These are phyloP conservation scores for Leptodirus hochenwartii DNA, from an alignment of 2,888 invertebrate species.

Conservation along the genomic window DNA sequence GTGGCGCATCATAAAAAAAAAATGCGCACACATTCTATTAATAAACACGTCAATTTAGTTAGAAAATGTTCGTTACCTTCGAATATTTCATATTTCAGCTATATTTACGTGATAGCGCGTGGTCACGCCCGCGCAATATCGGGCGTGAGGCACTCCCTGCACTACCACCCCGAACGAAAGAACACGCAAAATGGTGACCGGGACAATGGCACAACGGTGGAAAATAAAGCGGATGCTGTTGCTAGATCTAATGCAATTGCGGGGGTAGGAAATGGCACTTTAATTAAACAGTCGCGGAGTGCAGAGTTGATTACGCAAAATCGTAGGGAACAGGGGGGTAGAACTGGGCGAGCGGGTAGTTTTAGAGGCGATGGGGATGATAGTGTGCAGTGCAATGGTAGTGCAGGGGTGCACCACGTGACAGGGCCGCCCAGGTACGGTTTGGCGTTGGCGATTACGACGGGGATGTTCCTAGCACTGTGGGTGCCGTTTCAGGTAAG, in stretches of 20 bases:
- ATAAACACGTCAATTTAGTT: no score
- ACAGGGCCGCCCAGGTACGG: constrained; percentile 32
- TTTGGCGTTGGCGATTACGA: constrained; percentile 40
- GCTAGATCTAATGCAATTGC: no score
- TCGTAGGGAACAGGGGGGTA: not conserved
- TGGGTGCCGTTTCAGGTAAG: constrained; percentile 44
- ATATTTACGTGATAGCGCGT: constrained; percentile 42
- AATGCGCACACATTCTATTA: no score
- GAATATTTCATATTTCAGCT: no score
- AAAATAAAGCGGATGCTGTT: no score
- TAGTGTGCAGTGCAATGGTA: not conserved
- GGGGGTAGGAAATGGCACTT: no score
- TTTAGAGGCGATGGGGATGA: no score
- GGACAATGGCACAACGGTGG: no score
- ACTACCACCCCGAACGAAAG: constrained; percentile 18
- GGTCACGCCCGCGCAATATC: constrained; percentile 43
- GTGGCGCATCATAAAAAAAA: no score
- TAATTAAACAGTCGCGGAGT: not conserved
- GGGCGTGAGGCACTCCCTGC: constrained; percentile 36
- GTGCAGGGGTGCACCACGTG: not conserved
- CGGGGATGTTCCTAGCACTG: constrained; percentile 37
- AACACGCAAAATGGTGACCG: no score
- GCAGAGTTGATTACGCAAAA: not conserved
- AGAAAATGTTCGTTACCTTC: no score
- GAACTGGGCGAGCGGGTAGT: not conserved